Evolutionary conservation across 2,113 vertebrate genomes (phyloP).

Genomic region (Myrmecophaga tridactyla): DNA sequence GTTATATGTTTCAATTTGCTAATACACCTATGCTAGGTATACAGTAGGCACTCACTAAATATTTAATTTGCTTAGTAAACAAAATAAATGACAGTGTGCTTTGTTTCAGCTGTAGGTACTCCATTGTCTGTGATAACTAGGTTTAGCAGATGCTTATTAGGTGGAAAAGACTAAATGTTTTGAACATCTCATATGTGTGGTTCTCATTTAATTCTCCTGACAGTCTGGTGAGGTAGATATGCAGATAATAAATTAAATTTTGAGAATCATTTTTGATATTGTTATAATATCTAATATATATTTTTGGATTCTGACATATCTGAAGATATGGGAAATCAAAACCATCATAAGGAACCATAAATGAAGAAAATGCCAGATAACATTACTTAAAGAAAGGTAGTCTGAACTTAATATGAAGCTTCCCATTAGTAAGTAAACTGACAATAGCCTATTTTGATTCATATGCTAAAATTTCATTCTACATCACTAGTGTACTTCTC

Average conservation of each 20-base stretch:
- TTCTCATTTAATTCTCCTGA: not conserved
- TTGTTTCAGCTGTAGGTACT: not conserved
- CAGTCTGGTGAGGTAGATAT: not conserved
- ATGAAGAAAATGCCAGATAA: not conserved
- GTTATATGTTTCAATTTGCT: not conserved
- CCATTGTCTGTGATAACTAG: not conserved
- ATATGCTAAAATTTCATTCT: not conserved
- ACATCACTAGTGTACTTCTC: not conserved
- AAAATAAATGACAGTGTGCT: not conserved
- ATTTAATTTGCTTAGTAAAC: not conserved
- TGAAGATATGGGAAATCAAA: slow-evolving; percentile 26
- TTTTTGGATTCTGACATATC: not conserved
- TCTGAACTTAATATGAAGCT: not conserved
- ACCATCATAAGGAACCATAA: not conserved
- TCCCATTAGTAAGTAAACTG: not conserved
- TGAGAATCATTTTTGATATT: not conserved
- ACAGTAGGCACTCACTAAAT: not conserved
- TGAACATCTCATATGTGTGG: not conserved
- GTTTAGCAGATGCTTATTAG: not conserved
- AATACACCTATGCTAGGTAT: no score
- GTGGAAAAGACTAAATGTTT: not conserved
- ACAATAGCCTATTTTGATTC: not conserved
- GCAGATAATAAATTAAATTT: not conserved
- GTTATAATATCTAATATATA: not conserved
- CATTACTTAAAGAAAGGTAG: not conserved